Evolutionary conservation across 2,113 vertebrate species (phyloP).

Genomic region (Mustela lutreola): DNA sequence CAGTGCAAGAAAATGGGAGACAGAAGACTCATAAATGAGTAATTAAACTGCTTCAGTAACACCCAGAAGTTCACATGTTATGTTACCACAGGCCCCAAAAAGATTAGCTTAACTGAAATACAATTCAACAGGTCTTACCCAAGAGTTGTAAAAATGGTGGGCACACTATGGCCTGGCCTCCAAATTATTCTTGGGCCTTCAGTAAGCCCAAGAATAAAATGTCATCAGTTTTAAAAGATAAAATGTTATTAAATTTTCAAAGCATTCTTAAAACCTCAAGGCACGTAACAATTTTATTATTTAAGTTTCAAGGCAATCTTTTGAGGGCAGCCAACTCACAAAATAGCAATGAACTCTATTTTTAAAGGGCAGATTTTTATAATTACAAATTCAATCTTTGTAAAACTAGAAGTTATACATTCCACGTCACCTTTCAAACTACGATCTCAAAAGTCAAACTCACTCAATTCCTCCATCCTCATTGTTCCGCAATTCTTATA

Average conservation of each 20-base stretch:
- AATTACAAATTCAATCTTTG: conserved; percentile 43
- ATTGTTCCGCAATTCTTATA: background rate
- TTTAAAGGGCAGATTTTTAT: conserved; percentile 36
- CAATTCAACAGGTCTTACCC: conserved; percentile 38
- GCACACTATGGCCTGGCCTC: background rate
- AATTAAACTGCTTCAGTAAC: conserved; percentile 47
- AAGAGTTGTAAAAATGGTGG: background rate
- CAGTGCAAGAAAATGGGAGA: conserved; percentile 2
- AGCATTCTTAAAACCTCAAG: conserved; percentile 58
- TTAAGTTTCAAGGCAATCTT: conserved; percentile 45
- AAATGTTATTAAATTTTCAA: conserved; percentile 58
- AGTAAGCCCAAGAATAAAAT: conserved; percentile 48
- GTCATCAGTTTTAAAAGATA: background rate
- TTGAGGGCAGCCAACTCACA: conserved; percentile 12
- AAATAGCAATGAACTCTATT: conserved; percentile 21
- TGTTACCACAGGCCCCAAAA: background rate
- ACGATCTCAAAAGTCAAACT: conserved; percentile 18
- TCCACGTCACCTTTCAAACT: conserved; percentile 1
- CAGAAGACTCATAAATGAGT: conserved; percentile 28
- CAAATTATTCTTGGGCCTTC: conserved; percentile 33
- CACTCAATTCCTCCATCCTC: background rate
- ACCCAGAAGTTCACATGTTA: background rate
- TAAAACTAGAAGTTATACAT: background rate
- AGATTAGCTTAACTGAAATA: conserved; percentile 56
- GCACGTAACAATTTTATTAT: conserved; percentile 53